Evolutionary conservation across 2,888 invertebrate species (phyloP).

Genomic region (Rotaria macrura): DNA sequence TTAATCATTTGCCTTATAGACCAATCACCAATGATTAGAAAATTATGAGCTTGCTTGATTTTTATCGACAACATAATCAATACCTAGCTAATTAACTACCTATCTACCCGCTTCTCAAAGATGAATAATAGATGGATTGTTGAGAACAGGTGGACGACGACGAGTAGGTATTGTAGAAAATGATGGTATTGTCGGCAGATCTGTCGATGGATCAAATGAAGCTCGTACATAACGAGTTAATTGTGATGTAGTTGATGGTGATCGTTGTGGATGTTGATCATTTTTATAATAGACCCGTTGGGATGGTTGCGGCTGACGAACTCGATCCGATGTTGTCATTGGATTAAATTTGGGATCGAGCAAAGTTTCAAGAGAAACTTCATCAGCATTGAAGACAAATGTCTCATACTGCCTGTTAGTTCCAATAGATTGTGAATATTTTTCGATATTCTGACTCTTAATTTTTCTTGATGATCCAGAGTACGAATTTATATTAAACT

Average conservation of each 20-base stretch:
- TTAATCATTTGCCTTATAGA: background rate
- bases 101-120: background rate
- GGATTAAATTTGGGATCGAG: background rate
- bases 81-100: background rate
- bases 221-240: background rate
- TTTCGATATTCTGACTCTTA: background rate
- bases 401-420: background rate
- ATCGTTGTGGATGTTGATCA: background rate
- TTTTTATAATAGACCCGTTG: background rate
- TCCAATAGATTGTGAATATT: background rate
- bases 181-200: background rate
- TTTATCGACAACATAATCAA: background rate
- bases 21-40: background rate
- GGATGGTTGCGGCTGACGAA: background rate
- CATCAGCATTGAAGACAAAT: slow-evolving; percentile 21
- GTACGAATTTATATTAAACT: background rate
- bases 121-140: background rate
- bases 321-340: background rate
- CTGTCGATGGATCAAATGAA: background rate
- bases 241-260: background rate
- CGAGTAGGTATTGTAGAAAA: background rate
- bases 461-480: background rate
- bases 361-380: background rate
- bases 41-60: too few species aligned
- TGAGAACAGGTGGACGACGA: background rate